Percentiles rank a stretch among this genome's conserved stretches.
phyloP scores from a whole-genome alignment of 1,140 invertebrate species.

The Zaprionus camerounensis region DNA sequence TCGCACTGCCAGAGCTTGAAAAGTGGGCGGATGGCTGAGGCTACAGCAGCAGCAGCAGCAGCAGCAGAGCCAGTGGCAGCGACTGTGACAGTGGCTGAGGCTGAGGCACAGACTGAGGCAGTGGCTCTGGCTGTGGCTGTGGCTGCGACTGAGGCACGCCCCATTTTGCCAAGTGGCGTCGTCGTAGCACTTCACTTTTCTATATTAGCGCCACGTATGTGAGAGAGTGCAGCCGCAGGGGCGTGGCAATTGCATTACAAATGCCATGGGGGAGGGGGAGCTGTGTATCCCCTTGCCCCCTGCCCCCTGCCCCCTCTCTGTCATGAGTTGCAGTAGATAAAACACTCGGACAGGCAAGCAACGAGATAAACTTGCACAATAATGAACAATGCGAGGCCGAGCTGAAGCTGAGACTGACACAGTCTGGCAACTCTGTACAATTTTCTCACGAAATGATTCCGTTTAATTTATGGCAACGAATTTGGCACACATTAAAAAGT shows the following conservation, averaged over 20 bases:
- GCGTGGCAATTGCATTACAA: conserved; percentile 76
- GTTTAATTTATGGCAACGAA: too few species aligned
- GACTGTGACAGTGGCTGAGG: conserved; percentile 14
- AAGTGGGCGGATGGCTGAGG: conserved; percentile 41
- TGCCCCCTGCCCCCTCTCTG: background rate
- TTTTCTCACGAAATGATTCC: background rate
- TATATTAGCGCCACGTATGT: conserved; percentile 74
- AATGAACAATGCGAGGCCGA: conserved; percentile 47
- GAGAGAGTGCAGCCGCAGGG: conserved; percentile 70
- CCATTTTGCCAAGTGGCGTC: conserved; percentile 69
- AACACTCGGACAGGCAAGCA: conserved; percentile 42
- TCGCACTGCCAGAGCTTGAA: conserved; percentile 56
- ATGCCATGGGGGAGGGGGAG: conserved; percentile 34
- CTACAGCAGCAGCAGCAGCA: background rate
- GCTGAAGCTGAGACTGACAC: background rate
- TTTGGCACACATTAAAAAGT: too few species aligned
- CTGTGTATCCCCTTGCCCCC: too few species aligned
- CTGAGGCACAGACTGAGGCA: background rate
- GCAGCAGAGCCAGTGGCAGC: background rate
- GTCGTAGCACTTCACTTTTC: conserved; percentile 77
- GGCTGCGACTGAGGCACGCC: conserved; percentile 38
- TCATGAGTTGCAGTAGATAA: conserved; percentile 52
- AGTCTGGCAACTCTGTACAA: background rate
- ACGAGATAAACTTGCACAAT: conserved; percentile 34
- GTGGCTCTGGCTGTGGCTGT: background rate